Evolutionary conservation across 2,888 invertebrate species (phyloP).

Genomic region (Scelioninae gen. 1): DNA sequence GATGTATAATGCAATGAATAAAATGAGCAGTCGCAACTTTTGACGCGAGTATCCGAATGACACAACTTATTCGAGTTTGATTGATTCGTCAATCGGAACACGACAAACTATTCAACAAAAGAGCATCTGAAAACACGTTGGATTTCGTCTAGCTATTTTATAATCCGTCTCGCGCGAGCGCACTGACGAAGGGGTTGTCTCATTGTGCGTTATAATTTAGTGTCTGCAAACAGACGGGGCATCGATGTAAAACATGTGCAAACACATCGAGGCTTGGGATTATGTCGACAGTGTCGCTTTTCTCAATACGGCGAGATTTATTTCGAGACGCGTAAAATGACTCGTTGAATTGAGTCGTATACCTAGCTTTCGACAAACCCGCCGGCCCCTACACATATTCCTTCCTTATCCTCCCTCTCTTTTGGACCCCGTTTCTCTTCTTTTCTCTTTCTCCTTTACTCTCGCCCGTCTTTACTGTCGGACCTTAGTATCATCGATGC

Average conservation of each 20-base stretch:
- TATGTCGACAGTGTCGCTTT: slow-evolving; percentile 70
- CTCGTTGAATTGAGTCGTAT: slow-evolving; percentile 77
- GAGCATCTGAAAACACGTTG: slow-evolving; percentile 68
- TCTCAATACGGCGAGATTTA: slow-evolving; percentile 75
- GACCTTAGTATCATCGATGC: slow-evolving; percentile 19
- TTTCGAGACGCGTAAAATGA: slow-evolving; percentile 78
- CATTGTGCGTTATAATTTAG: slow-evolving; percentile 84
- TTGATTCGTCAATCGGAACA: slow-evolving; percentile 52
- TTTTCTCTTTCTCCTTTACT: slow-evolving; percentile 16
- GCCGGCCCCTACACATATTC: slow-evolving; percentile 41
- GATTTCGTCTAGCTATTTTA: slow-evolving; percentile 77
- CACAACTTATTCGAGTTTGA: slow-evolving; percentile 34
- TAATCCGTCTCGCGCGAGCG: slow-evolving; percentile 79
- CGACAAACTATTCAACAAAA: slow-evolving; percentile 63
- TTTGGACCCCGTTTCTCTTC: slow-evolving; percentile 53
- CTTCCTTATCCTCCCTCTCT: slow-evolving; percentile 20
- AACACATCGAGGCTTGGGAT: slow-evolving; percentile 73
- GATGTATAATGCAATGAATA: no score
- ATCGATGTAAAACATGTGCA: slow-evolving; percentile 79
- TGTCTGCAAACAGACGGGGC: slow-evolving; percentile 84
- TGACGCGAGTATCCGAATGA: slow-evolving; percentile 15
- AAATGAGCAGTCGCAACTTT: slow-evolving; percentile 34
- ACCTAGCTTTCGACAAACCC: slow-evolving; percentile 55
- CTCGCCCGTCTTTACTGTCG: slow-evolving; percentile 42
- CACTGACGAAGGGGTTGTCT: slow-evolving; percentile 78